Percentiles rank a stretch among this genome's conserved stretches.
Evolutionary conservation across 2,113 vertebrate species (phyloP).

Genomic region (Ceyx cyanopectus): DNA sequence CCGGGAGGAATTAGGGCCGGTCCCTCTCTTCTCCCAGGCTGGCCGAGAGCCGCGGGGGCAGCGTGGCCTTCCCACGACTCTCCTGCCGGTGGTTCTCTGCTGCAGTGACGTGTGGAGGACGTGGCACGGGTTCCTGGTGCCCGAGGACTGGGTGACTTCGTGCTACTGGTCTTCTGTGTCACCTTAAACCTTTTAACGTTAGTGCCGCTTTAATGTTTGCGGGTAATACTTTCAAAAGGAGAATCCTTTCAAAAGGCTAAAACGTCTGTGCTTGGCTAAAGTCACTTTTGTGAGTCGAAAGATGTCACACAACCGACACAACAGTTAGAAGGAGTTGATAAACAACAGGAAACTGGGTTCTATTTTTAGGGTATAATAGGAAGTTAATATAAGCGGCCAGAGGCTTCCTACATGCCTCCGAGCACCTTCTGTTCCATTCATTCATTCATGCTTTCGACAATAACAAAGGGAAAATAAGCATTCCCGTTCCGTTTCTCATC

Average conservation of each 20-base stretch:
- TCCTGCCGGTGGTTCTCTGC: background rate
- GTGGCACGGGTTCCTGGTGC: background rate
- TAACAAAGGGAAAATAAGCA: constrained; percentile 62
- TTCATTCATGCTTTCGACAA: constrained; percentile 50
- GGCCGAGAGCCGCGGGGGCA: background rate
- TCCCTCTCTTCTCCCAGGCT: background rate
- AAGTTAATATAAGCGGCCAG: constrained; percentile 68
- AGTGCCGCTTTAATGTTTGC: background rate
- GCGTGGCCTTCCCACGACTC: too few species aligned
- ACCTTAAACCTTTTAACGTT: background rate
- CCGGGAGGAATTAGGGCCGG: background rate
- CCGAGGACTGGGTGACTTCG: background rate
- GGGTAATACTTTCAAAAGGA: background rate
- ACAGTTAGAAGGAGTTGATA: constrained; percentile 38
- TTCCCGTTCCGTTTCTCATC: background rate
- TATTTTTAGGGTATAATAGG: constrained; percentile 80
- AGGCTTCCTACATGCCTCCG: constrained; percentile 70
- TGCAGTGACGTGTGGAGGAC: background rate
- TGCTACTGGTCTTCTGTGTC: background rate
- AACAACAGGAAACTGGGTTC: constrained; percentile 76
- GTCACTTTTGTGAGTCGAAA: constrained; percentile 6
- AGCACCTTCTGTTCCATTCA: constrained; percentile 67
- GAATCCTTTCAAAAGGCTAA: background rate
- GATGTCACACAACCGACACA: constrained; percentile 43
- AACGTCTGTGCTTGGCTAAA: background rate